Percentiles rank a stretch among this genome's conserved stretches.
Conservation (phyloP, 2,888 invertebrate species). For the Microctonus hyperodae region DNA sequence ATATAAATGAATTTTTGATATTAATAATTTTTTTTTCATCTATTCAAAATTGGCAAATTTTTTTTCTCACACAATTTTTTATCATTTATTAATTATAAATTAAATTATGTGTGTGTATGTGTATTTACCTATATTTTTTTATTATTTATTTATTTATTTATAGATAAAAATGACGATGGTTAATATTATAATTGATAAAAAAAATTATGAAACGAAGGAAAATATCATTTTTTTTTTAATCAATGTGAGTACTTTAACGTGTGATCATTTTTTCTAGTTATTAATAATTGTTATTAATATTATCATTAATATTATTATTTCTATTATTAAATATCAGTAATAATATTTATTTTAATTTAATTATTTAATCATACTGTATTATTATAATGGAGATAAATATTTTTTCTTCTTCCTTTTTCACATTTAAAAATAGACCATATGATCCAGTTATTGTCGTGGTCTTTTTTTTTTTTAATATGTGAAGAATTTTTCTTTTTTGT, state of each 20-base stretch:
- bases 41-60: neutral
- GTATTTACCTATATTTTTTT: too few species aligned
- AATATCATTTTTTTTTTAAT: neutral
- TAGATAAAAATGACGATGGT: neutral
- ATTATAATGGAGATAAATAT: constrained; percentile 28
- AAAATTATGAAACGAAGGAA: neutral
- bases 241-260: neutral
- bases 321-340: neutral
- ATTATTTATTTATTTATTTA: too few species aligned
- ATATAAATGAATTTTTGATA: neutral
- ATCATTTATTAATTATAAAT: too few species aligned
- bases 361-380: constrained; percentile 22
- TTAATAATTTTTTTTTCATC: neutral
- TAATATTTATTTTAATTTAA: constrained; percentile 3
- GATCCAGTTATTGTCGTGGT: constrained; percentile 61
- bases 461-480: constrained; percentile 51
- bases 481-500: constrained; percentile 39
- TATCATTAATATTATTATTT: neutral
- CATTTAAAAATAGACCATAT: constrained; percentile 37
- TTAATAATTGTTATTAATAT: neutral
- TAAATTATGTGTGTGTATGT: too few species aligned
- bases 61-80: too few species aligned
- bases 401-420: too few species aligned
- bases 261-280: neutral
- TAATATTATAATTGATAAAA: neutral